These are phyloP conservation scores for Drusus annulatus DNA, from an alignment of 1,140 invertebrate species.

Conservation along the genomic window DNA sequence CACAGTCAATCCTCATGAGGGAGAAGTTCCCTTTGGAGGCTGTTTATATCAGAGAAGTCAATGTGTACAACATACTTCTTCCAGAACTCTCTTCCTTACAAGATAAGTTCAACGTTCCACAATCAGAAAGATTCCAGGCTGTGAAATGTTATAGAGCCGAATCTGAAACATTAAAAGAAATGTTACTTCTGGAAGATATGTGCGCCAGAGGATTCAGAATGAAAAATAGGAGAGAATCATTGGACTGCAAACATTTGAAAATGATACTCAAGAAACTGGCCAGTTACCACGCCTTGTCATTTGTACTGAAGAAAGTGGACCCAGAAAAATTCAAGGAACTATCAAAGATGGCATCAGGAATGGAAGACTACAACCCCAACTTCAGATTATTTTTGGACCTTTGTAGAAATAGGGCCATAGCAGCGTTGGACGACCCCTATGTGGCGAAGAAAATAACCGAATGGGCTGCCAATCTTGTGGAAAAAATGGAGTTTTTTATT, in stretches of 20 bases:
- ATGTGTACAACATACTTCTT: conserved; percentile 44
- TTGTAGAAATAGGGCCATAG: conserved; percentile 33
- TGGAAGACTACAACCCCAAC: conserved; percentile 17
- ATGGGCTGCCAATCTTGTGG: neutral
- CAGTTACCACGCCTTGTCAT: conserved; percentile 71
- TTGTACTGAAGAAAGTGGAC: conserved; percentile 42
- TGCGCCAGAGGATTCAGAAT: conserved; percentile 70
- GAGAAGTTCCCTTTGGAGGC: conserved; percentile 47
- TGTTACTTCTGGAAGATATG: conserved; percentile 73
- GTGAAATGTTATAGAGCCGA: conserved; percentile 60
- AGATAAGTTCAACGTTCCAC: conserved; percentile 40
- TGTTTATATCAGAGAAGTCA: conserved; percentile 44
- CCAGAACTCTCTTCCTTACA: conserved; percentile 39
- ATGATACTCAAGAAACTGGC: conserved; percentile 70
- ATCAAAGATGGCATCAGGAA: neutral
- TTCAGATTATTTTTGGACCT: conserved; percentile 21
- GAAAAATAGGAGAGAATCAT: conserved; percentile 69
- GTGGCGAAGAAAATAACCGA: conserved; percentile 17
- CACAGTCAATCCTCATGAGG: conserved; percentile 31
- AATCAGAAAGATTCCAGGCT: conserved; percentile 49
- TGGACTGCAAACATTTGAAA: conserved; percentile 68
- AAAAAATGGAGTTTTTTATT: conserved; percentile 2
- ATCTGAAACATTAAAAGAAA: conserved; percentile 61
- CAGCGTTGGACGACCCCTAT: conserved; percentile 29
- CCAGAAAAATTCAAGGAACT: conserved; percentile 36